Conservation (phyloP, 2,888 invertebrate genomes). For the Cephus nigrinus region DNA sequence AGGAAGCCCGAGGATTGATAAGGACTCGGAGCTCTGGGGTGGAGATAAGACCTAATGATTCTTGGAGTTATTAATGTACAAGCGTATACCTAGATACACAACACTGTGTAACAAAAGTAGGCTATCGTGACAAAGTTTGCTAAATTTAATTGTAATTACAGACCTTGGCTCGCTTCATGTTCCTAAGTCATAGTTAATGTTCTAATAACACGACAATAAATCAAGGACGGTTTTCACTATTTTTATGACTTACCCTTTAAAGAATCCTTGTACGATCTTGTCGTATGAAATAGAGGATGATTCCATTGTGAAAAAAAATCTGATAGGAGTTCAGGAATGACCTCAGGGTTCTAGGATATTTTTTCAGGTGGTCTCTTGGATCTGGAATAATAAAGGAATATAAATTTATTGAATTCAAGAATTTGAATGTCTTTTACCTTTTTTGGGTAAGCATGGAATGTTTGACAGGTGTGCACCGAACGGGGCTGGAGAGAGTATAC, state of each 20-base stretch:
- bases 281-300: background rate
- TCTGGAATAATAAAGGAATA: background rate
- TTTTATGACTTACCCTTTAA: conserved; percentile 29
- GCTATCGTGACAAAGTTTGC: conserved; percentile 40
- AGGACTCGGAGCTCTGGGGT: background rate
- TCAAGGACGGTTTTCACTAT: conserved; percentile 45
- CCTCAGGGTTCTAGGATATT: background rate
- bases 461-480: conserved; percentile 77
- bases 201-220: conserved; percentile 57
- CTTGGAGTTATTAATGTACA: background rate
- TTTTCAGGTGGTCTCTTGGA: background rate
- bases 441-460: background rate
- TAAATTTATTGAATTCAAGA: background rate
- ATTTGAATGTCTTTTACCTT: background rate
- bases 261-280: background rate
- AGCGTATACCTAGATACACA: background rate
- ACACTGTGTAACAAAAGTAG: conserved; percentile 7
- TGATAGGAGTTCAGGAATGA: background rate
- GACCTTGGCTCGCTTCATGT: conserved; percentile 45
- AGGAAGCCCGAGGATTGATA: background rate
- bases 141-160: conserved; percentile 53
- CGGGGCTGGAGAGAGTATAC: conserved; percentile 84
- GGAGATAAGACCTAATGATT: conserved; percentile 7
- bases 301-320: background rate
- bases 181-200: conserved; percentile 40